Conservation (phyloP, 2,113 vertebrate genomes). For the Natator depressus region DNA sequence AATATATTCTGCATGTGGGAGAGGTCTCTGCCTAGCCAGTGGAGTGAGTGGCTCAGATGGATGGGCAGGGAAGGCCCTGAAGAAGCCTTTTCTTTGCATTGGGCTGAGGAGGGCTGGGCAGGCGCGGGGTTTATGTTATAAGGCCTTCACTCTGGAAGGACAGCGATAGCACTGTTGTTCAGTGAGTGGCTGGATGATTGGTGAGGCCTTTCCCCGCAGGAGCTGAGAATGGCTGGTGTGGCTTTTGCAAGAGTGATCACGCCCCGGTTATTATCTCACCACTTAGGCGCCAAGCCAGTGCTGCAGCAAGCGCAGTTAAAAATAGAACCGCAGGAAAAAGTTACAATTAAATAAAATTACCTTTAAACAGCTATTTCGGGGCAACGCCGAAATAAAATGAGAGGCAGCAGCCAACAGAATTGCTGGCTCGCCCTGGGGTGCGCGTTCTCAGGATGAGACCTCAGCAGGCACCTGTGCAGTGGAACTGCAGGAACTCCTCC, state of each 20-base stretch:
- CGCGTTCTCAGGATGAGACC: background rate
- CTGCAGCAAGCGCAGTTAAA: slow-evolving; percentile 22
- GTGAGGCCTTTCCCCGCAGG: background rate
- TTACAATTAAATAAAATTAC: slow-evolving; percentile 34
- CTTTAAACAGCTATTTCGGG: slow-evolving; percentile 12
- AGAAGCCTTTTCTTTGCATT: background rate
- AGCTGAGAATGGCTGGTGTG: fast-evolving
- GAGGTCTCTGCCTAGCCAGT: background rate
- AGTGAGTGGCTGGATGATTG: background rate
- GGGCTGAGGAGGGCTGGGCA: background rate
- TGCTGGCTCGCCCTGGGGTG: background rate
- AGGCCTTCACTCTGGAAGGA: background rate
- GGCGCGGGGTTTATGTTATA: background rate
- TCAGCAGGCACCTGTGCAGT: background rate
- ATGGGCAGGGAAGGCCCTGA: background rate
- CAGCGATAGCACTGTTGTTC: background rate
- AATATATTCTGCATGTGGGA: background rate
- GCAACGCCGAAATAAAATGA: background rate
- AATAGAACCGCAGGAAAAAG: slow-evolving; percentile 33
- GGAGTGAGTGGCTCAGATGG: background rate
- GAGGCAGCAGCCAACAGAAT: background rate
- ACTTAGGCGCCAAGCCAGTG: background rate
- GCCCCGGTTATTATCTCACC: slow-evolving; percentile 15
- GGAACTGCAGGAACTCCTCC: background rate
- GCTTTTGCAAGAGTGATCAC: background rate